These are phyloP conservation scores for Acrocera orbiculus DNA, from an alignment of 2,888 invertebrate species.

Conservation along the genomic window DNA sequence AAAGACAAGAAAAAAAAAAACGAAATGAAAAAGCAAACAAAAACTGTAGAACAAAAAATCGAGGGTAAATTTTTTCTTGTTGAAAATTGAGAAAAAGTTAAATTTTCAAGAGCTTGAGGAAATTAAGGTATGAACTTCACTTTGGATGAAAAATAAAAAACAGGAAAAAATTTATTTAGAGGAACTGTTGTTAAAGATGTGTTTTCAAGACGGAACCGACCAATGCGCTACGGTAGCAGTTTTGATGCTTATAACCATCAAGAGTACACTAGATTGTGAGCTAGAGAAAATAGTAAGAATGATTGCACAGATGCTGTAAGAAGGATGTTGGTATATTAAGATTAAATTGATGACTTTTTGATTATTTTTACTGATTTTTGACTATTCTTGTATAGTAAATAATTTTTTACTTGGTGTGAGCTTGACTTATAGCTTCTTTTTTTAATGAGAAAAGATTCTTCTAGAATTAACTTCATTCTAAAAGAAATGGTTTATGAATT, in stretches of 20 bases:
- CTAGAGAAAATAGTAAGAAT: constrained; percentile 8
- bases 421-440: too few relatives aligned
- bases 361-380: too few relatives aligned
- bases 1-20: too few relatives aligned
- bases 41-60: too few relatives aligned
- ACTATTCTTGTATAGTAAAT: too few relatives aligned
- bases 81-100: too few relatives aligned
- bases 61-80: too few relatives aligned
- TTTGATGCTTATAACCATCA: constrained; percentile 1
- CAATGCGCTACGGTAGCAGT: neutral
- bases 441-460: too few relatives aligned
- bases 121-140: constrained; percentile 9
- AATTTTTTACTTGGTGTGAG: too few relatives aligned
- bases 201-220: neutral
- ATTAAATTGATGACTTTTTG: constrained; percentile 18
- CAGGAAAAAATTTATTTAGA: neutral
- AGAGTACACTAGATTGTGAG: constrained; percentile 7
- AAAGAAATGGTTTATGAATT: too few relatives aligned
- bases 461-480: too few relatives aligned
- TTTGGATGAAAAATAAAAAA: constrained; percentile 1
- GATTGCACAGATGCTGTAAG: constrained; percentile 7
- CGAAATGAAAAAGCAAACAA: too few relatives aligned
- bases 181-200: neutral
- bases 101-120: constrained; percentile 7
- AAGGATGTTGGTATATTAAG: constrained; percentile 16